Percentiles rank a stretch among this genome's conserved stretches.
Conservation (phyloP, 92 coral and sea anemone genomes). For the Scolanthus callimorphus region DNA sequence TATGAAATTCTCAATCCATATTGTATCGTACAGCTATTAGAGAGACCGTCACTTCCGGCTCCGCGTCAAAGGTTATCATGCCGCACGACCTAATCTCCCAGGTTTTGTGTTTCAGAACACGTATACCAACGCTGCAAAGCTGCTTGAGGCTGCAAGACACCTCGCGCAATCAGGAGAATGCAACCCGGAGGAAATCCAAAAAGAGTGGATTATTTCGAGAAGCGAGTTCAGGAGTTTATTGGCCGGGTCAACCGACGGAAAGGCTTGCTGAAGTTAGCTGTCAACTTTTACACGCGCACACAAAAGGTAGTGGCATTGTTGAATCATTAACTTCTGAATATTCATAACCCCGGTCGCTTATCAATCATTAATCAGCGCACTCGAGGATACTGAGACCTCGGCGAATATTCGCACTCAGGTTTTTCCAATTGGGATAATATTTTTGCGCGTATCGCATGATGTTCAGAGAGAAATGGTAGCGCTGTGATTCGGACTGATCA, state of each 20-base stretch:
- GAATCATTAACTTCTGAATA: slow-evolving; percentile 1
- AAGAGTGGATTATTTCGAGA: slow-evolving; percentile 92
- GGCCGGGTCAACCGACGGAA: slow-evolving; percentile 92
- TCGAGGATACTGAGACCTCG: neutral
- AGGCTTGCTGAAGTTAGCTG: slow-evolving; percentile 86
- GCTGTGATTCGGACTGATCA: no score
- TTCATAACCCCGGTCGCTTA: slow-evolving; percentile 12
- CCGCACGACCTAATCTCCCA: neutral
- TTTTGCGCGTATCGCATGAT: slow-evolving; percentile 7
- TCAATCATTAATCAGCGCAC: slow-evolving; percentile 33
- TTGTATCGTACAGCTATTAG: no score
- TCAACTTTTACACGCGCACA: slow-evolving; percentile 94
- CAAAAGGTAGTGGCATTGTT: slow-evolving; percentile 66
- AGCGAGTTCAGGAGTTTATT: slow-evolving; percentile 92
- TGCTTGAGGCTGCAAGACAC: slow-evolving; percentile 90
- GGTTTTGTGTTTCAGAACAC: slow-evolving; percentile 83
- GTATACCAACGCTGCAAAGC: slow-evolving; percentile 95
- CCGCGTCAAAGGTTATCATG: neutral
- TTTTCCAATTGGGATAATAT: neutral
- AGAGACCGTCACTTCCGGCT: neutral
- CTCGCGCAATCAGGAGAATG: slow-evolving; percentile 90
- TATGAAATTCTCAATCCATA: no score
- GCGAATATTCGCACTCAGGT: neutral
- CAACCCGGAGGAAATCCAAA: slow-evolving; percentile 84
- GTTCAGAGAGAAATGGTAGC: no score